Evolutionary conservation across 2,888 invertebrate species (phyloP).

Genomic region (Agonopterix arenella): DNA sequence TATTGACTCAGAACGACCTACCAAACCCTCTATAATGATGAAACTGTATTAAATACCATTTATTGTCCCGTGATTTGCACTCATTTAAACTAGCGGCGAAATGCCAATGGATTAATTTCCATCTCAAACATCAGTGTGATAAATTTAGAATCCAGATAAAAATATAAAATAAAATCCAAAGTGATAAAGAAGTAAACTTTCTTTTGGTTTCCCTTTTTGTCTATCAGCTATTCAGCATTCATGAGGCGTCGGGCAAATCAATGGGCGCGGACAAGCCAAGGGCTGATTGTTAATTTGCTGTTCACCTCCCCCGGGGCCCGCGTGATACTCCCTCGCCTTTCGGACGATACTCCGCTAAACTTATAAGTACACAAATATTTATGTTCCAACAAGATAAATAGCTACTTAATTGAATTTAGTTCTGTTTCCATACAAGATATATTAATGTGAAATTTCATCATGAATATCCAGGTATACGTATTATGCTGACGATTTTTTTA

Average conservation of each 20-base stretch:
- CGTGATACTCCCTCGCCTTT: slow-evolving; percentile 1
- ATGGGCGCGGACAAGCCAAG: slow-evolving; percentile 25
- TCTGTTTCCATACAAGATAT: slow-evolving; percentile 7
- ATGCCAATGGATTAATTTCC: neutral
- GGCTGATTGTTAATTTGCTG: slow-evolving; percentile 30
- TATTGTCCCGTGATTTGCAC: neutral
- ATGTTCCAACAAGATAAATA: slow-evolving; percentile 7
- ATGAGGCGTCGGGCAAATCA: slow-evolving; percentile 19
- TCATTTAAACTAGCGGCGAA: neutral
- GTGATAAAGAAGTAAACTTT: slow-evolving; percentile 1
- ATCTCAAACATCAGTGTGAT: too few relatives aligned
- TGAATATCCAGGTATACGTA: too few relatives aligned
- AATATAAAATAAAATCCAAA: neutral
- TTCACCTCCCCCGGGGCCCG: slow-evolving; percentile 8
- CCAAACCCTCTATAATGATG: neutral
- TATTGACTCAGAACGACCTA: too few relatives aligned
- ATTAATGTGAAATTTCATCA: too few relatives aligned
- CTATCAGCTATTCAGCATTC: slow-evolving; percentile 15
- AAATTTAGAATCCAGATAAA: too few relatives aligned
- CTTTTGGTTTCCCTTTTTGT: neutral
- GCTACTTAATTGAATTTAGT: slow-evolving; percentile 4
- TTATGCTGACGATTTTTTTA: too few relatives aligned
- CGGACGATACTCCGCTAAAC: slow-evolving; percentile 4
- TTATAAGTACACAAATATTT: slow-evolving; percentile 20
- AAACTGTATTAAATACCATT: neutral